Evolutionary conservation across 2,888 invertebrate genomes (phyloP), one percentile per base, ranked within the genome.

Genomic region (Apamea sordens): DNA sequence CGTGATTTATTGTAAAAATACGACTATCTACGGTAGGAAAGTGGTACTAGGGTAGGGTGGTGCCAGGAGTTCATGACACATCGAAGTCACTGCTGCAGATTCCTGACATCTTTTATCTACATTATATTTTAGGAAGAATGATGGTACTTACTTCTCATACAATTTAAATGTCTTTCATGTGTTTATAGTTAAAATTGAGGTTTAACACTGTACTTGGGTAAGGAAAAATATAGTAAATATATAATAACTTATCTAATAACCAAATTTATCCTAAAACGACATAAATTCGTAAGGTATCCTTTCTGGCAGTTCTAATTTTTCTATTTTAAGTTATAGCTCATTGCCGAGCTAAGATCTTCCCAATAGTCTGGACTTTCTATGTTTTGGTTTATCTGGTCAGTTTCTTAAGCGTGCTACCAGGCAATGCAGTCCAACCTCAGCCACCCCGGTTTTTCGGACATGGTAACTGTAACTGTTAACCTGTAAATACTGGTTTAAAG

Each of bases 101-200:
- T 56, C 18, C 28, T 56, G 75, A 44, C 8, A 56, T 56, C n/a
- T 41, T 41, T 7, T 15, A 24, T 41, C 7, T 15, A 24, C 36
- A 28, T 82, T 21, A 47, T 24, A 24, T 44, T 53, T 32, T 53
- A n/a, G 3, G 24, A 75, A 64, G 11, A 67, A 83, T 47, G 4
- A 59, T 79, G 56, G 41, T 67, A 83, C 8, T 32, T 67, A 83
- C 8, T 41, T n/a, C n/a, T 36, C 36, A 28, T n/a, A 47, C 10
- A 64, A 1, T 64, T 63, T 28, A 56, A 18, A 24, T 36, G 1
- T 18, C 6, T 18, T 4, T n/a, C 3, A 8, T 56, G 28, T 47
- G 21, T 32, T 50, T 79, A 18, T 18, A 32, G 3, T 15, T n/a
- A 6, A 65, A 44, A 44, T 72, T 69, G 15, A 24, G 44, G 4